These are phyloP conservation scores for Cancer borealis DNA, from an alignment of 2,888 invertebrate genomes.

Conservation along the genomic window DNA sequence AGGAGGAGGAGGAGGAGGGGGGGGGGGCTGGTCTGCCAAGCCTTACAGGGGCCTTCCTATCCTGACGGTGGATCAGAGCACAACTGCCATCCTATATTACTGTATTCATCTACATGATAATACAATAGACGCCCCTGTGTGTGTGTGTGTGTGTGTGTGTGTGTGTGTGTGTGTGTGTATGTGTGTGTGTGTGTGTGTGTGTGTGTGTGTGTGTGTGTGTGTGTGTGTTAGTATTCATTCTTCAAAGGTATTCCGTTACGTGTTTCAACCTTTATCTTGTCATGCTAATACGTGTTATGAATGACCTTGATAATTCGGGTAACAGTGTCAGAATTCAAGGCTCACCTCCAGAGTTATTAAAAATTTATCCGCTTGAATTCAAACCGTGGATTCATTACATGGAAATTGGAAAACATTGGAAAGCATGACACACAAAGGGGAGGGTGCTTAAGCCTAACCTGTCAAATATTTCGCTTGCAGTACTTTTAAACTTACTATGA, in stretches of 20 bases:
- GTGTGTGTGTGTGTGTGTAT: neutral
- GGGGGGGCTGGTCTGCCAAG: neutral
- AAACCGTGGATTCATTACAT: neutral
- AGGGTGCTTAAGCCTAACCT: neutral
- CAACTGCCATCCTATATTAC: neutral
- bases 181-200: no score
- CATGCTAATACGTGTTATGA: neutral
- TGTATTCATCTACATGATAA: conserved; percentile 26
- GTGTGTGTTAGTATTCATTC: no score
- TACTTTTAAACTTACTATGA: no score
- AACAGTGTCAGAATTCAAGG: neutral
- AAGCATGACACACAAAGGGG: neutral
- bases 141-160: conserved; percentile 32
- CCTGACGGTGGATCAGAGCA: neutral
- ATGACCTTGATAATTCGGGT: neutral
- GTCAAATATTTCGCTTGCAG: no score
- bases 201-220: no score
- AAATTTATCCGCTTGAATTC: neutral
- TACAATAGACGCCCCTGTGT: neutral
- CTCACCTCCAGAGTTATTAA: neutral
- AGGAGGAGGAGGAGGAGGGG: neutral
- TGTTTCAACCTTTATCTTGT: no score
- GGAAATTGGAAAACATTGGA: neutral
- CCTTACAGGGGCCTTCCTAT: neutral
- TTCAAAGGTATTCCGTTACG: no score